Evolutionary conservation across 2,113 vertebrate species (phyloP).

Genomic region (Nycticorax nycticorax): DNA sequence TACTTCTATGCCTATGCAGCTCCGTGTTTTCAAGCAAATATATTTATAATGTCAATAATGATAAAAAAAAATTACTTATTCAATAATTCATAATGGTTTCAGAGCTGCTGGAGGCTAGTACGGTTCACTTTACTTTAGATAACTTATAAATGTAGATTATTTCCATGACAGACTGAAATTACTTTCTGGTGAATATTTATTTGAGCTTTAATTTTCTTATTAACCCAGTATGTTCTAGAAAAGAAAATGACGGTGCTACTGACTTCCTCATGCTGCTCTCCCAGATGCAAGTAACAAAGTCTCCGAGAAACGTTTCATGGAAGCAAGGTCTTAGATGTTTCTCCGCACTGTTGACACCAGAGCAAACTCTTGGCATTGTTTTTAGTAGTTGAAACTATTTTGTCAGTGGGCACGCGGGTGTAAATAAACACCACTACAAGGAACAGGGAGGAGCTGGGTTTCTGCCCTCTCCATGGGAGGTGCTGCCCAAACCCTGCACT

Average conservation of each 20-base stretch:
- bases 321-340: not conserved
- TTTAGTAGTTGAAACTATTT: too few relatives aligned
- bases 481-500: too few relatives aligned
- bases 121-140: not conserved
- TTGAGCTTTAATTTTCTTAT: constrained; percentile 26
- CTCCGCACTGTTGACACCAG: too few relatives aligned
- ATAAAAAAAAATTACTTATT: constrained; percentile 49
- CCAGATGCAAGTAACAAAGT: not conserved
- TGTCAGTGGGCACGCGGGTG: too few relatives aligned
- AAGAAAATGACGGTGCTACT: not conserved
- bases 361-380: too few relatives aligned
- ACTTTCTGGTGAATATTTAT: constrained; percentile 23
- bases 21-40: constrained; percentile 44
- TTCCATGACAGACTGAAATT: constrained; percentile 45
- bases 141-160: constrained; percentile 52
- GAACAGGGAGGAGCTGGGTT: too few relatives aligned
- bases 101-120: constrained; percentile 21
- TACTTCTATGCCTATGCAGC: constrained; percentile 11
- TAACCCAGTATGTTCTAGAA: not conserved
- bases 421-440: too few relatives aligned
- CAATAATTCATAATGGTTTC: constrained; percentile 54
- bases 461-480: too few relatives aligned
- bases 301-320: not conserved
- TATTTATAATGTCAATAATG: constrained; percentile 51
- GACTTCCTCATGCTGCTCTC: not conserved